phyloP scores from a whole-genome alignment of 2,797 vertebrate species.

The Trichosurus vulpecula region DNA sequence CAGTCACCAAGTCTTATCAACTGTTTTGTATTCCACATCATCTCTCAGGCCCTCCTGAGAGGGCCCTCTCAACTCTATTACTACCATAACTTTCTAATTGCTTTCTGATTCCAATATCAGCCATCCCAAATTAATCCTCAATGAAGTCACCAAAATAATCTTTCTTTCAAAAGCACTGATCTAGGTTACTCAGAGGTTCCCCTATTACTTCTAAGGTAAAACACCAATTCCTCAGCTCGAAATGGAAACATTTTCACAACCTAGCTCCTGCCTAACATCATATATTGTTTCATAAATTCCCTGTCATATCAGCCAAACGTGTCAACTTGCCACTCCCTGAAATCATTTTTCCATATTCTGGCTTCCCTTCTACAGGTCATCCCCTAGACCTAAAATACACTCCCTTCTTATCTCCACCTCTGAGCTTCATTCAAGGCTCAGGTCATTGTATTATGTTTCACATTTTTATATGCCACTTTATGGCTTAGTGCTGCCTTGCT shows the following conservation, averaged over 20 bases:
- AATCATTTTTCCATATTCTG: too few species aligned
- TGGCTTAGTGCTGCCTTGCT: not conserved
- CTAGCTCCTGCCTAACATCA: not conserved
- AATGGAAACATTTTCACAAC: not conserved
- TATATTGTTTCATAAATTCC: not conserved
- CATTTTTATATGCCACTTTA: not conserved
- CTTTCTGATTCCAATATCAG: not conserved
- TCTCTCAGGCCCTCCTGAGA: not conserved
- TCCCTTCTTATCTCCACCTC: too few species aligned
- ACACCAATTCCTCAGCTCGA: not conserved
- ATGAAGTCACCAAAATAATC: not conserved
- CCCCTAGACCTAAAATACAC: too few species aligned
- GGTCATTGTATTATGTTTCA: not conserved
- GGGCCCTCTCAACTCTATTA: too few species aligned
- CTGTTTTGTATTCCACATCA: not conserved
- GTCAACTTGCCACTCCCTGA: too few species aligned
- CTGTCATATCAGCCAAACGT: too few species aligned
- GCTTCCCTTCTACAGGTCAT: not conserved
- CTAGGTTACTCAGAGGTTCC: not conserved
- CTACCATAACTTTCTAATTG: not conserved
- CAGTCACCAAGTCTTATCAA: not conserved
- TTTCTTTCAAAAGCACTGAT: not conserved
- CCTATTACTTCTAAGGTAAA: not conserved
- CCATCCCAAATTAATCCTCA: not conserved
- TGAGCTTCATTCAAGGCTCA: too few species aligned